Percentiles rank a stretch among this genome's conserved stretches.
Evolutionary conservation across 2,888 invertebrate genomes (phyloP).

Genomic region (Standfussiana lucernea): DNA sequence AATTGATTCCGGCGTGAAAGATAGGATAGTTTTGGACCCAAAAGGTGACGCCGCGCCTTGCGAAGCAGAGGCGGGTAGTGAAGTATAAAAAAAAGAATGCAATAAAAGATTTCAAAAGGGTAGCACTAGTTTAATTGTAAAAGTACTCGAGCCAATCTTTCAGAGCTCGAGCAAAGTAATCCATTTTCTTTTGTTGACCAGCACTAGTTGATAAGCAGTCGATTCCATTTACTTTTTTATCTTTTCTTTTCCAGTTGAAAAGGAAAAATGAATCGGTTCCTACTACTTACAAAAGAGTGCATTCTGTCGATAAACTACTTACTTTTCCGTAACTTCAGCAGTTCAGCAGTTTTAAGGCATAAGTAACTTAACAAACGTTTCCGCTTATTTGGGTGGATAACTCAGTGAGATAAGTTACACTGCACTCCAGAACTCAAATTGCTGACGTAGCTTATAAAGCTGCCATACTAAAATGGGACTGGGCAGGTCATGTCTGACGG

Average conservation of each 20-base stretch:
- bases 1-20: not conserved
- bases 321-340: not conserved
- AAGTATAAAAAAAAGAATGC: slow-evolving; percentile 7
- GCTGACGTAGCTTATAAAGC: too few species aligned
- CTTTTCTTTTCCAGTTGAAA: slow-evolving; percentile 3
- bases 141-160: slow-evolving; percentile 38
- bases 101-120: slow-evolving; percentile 10
- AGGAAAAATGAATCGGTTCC: slow-evolving; percentile 46
- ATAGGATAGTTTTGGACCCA: not conserved
- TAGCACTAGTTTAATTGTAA: slow-evolving; percentile 47
- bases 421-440: too few species aligned
- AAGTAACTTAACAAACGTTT: not conserved
- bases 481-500: too few species aligned
- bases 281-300: slow-evolving; percentile 14
- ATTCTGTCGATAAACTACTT: slow-evolving; percentile 11
- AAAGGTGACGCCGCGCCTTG: not conserved
- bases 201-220: slow-evolving; percentile 45
- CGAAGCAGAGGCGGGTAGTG: not conserved
- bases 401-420: too few species aligned
- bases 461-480: too few species aligned
- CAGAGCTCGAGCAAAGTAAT: slow-evolving; percentile 45
- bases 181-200: slow-evolving; percentile 58
- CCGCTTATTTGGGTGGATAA: not conserved
- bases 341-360: not conserved
- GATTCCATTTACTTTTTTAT: slow-evolving; percentile 39